Base-by-base conservation (phyloP, 2,888 invertebrate genomes). In the Tenthredo scrophulariae region DNA sequence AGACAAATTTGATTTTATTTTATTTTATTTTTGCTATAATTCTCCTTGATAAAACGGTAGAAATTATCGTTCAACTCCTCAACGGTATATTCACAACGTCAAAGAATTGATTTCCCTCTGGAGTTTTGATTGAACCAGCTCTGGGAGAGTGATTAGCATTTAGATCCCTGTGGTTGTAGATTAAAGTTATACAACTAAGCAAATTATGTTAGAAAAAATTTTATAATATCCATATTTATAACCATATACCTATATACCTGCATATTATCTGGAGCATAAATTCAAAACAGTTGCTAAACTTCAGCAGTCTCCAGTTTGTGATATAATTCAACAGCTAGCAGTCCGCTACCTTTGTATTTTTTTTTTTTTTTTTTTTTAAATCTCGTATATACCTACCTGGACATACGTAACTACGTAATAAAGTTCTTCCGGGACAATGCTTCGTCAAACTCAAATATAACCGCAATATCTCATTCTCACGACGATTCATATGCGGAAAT, bases 131-230 rank as follows among this genome's bases (percentile, higher is more conserved):
- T 29, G 29, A 13, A 22, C 9, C 18, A 65, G 65, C 65, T 10
- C 1, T 65, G 5, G 26, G 5, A 67, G 5, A 33, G 67, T 33
- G 22, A 75, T 77, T 26, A n/a, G 29, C 46, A 50, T 33, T 77
- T 26, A 54, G n/a, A 72, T 40, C n/a, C 22, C 13, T 15, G 26
- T 46, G 26, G 75, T 46, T 75, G 26, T 10, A 75, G 13, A 22
- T 26, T 37, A 75, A 43, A 22, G 40, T 75, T 75, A 46, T 26
- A 40, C 75, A 75, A 75, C 40, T 46, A 50, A 46, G 46, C 75
- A 46, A 75, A 75, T 75, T 26, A 26, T 10, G 22, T 22, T 26
- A 75, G 10, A 40, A 43, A 40, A 43, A 75, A 46, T 75, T 26
- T 6, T n/a, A 50, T 26, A 43, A 43, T 43, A 22, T n/a, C 18